A percentile compares a stretch with the other conserved stretches of the same genome.
Evolutionary conservation across 2,797 vertebrate genomes (phyloP).

Genomic region (Numenius phaeopus): DNA sequence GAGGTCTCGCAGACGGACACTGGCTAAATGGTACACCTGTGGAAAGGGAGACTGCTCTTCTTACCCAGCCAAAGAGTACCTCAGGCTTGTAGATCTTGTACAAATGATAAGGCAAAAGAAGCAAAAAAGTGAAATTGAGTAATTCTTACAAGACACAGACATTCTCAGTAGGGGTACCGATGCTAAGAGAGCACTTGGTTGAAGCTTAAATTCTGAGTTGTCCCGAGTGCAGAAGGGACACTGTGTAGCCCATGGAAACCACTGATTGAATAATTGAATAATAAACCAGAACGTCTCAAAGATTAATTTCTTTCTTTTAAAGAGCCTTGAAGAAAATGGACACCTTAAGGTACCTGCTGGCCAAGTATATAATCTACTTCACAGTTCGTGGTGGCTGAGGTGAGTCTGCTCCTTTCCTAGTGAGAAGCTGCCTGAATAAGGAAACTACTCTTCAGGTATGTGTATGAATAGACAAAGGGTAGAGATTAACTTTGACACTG

Average conservation of each 20-base stretch:
- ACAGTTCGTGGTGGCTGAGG: accelerated
- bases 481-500: neutral
- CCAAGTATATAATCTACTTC: neutral
- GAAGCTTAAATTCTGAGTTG: neutral
- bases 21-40: constrained; percentile 91
- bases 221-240: neutral
- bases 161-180: neutral
- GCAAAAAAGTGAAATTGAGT: neutral
- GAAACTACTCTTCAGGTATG: neutral
- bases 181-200: neutral
- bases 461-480: neutral
- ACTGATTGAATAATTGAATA: neutral
- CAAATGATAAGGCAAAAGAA: neutral
- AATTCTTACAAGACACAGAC: neutral
- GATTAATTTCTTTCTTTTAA: neutral
- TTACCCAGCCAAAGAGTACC: neutral
- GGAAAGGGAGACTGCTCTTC: neutral
- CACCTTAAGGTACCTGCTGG: neutral
- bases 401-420: neutral
- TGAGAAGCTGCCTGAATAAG: neutral
- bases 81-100: neutral
- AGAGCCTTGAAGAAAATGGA: neutral
- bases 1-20: constrained; percentile 89
- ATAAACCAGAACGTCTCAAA: neutral
- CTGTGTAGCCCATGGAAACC: neutral